These are phyloP conservation scores for Huso huso DNA, from an alignment of 2,797 vertebrate genomes.

Conservation along the genomic window DNA sequence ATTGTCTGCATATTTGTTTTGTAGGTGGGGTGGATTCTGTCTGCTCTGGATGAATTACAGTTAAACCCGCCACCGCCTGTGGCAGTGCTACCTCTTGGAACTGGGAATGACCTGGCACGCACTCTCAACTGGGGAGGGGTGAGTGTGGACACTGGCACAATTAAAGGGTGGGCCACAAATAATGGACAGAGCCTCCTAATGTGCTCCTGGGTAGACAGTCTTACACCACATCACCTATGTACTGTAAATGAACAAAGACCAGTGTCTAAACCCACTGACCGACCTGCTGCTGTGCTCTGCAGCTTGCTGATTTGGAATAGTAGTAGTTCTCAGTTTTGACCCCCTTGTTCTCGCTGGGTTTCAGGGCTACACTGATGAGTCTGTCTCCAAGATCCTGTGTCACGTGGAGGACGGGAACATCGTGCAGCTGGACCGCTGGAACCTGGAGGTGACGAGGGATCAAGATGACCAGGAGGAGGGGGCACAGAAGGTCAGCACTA, in stretches of 20 bases:
- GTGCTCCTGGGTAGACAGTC: no score
- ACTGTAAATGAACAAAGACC: no score
- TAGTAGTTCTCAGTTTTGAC: neutral
- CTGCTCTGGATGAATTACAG: slow-evolving; percentile 87
- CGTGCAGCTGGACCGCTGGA: slow-evolving; percentile 94
- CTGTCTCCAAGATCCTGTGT: slow-evolving; percentile 91
- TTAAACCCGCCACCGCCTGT: slow-evolving; percentile 91
- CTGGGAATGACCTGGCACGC: slow-evolving; percentile 94
- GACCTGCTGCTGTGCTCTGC: no score
- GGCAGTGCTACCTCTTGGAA: slow-evolving; percentile 93
- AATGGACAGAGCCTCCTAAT: no score
- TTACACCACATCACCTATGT: no score
- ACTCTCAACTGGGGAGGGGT: slow-evolving; percentile 99
- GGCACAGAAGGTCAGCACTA: slow-evolving; percentile 75
- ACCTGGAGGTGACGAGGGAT: slow-evolving; percentile 84
- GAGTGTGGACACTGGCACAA: slow-evolving; percentile 43
- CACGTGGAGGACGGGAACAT: slow-evolving; percentile 96
- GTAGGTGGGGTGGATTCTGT: slow-evolving; percentile 97
- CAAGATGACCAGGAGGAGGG: slow-evolving; percentile 79
- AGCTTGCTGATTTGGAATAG: neutral
- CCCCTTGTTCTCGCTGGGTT: neutral
- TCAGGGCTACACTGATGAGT: slow-evolving; percentile 96
- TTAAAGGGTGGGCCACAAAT: no score
- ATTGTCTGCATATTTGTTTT: slow-evolving; percentile 23
- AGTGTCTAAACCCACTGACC: no score